These are phyloP conservation scores for Arion vulgaris DNA, from an alignment of 1,140 invertebrate genomes.

Conservation along the genomic window DNA sequence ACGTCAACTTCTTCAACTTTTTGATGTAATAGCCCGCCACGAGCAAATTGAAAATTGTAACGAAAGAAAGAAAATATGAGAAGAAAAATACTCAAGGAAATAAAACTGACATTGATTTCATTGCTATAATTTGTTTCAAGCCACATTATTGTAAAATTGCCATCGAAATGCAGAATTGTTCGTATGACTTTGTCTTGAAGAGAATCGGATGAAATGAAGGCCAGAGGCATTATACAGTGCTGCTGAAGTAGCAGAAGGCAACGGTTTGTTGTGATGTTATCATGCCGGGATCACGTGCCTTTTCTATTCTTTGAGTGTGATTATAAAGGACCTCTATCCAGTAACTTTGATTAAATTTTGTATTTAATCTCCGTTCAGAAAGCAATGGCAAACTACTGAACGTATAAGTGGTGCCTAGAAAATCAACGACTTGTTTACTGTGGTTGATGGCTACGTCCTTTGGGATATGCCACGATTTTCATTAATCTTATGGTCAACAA, in stretches of 20 bases:
- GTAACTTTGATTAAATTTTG: neutral
- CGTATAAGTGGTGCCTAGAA: too few relatives aligned
- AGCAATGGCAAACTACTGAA: too few relatives aligned
- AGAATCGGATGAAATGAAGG: constrained; percentile 12
- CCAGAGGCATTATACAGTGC: neutral
- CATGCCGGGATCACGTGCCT: neutral
- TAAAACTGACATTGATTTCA: constrained; percentile 15
- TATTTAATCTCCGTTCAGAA: too few relatives aligned
- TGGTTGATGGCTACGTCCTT: too few relatives aligned
- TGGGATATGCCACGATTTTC: too few relatives aligned
- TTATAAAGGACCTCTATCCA: neutral
- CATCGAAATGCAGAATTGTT: constrained; percentile 16
- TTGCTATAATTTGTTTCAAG: constrained; percentile 27
- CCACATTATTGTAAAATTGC: constrained; percentile 32
- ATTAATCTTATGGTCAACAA: too few relatives aligned
- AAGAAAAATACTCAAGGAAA: neutral
- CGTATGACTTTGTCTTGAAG: neutral
- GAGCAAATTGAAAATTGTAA: neutral
- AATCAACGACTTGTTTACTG: too few relatives aligned
- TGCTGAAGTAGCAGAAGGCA: neutral
- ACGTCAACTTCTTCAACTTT: neutral
- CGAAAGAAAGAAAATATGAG: neutral
- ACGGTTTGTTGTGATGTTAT: too few relatives aligned
- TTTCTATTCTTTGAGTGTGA: neutral
- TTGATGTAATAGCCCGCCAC: neutral